Evolutionary conservation across 2,797 vertebrate genomes (phyloP).

Genomic region (Falco biarmicus): DNA sequence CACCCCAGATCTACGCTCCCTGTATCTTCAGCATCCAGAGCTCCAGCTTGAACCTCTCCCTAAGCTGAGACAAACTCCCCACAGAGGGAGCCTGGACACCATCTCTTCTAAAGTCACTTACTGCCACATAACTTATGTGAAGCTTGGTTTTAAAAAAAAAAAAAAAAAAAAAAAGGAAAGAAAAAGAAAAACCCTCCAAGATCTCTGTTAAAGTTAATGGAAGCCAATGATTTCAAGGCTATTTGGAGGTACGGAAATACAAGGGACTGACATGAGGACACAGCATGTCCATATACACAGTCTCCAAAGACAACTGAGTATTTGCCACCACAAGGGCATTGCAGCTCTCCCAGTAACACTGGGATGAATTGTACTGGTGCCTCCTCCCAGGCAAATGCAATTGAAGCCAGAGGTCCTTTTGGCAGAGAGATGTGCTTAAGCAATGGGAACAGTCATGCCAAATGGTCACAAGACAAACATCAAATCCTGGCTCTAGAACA

Average conservation of each 20-base stretch:
- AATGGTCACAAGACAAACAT: background rate
- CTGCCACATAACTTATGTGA: background rate
- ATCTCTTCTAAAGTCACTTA: background rate
- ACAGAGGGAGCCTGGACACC: background rate
- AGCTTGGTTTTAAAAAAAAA: background rate
- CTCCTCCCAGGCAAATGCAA: background rate
- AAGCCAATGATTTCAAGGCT: background rate
- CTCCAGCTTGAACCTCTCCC: background rate
- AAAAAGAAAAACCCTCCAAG: background rate
- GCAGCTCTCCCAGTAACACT: background rate
- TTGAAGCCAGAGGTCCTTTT: conserved; percentile 26
- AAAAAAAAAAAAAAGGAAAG: no score
- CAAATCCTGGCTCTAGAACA: background rate
- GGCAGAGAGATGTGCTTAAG: background rate
- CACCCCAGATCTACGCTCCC: background rate
- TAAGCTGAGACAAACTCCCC: background rate
- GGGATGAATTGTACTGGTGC: background rate
- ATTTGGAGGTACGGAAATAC: background rate
- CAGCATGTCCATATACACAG: background rate
- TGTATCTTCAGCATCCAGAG: background rate
- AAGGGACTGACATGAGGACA: background rate
- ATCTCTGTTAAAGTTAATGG: background rate
- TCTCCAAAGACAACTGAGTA: background rate
- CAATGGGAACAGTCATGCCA: background rate
- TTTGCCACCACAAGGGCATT: background rate